Conservation (phyloP, 2,888 invertebrate genomes). For the Tetanocera ferruginea region DNA sequence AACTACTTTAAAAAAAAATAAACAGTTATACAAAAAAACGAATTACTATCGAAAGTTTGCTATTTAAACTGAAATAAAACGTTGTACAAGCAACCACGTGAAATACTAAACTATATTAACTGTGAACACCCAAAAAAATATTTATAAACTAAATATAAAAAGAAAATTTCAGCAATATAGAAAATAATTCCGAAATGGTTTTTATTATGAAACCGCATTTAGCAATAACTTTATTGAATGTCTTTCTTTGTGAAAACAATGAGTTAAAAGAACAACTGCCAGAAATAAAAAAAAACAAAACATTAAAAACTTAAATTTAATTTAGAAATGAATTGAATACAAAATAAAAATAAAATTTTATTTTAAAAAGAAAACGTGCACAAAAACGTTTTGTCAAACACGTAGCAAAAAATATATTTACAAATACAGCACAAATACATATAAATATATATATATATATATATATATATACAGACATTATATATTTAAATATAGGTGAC, state of each 20-base stretch:
- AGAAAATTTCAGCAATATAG: not conserved
- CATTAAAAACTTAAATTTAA: constrained; percentile 48
- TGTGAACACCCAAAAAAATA: not conserved
- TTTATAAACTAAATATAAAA: not conserved
- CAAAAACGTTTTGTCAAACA: constrained; percentile 25
- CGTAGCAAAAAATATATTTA: constrained; percentile 37
- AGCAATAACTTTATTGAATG: constrained; percentile 32
- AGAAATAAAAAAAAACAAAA: constrained; percentile 38
- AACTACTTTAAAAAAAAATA: not conserved
- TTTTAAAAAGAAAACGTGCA: constrained; percentile 37
- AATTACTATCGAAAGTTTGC: not conserved
- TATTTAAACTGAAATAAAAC: too few relatives aligned
- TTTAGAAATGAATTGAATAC: constrained; percentile 49
- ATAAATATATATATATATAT: not conserved
- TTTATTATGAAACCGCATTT: not conserved
- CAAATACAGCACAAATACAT: constrained; percentile 33
- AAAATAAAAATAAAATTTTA: constrained; percentile 42
- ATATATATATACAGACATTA: constrained; percentile 15
- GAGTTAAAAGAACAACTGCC: constrained; percentile 34
- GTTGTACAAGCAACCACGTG: too few relatives aligned
- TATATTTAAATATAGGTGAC: constrained; percentile 23
- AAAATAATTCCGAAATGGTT: not conserved
- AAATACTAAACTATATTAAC: too few relatives aligned
- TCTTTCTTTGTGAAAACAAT: constrained; percentile 22
- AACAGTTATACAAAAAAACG: not conserved